Base-by-base conservation (phyloP, 2,888 invertebrate species). In the Petrolisthes manimaculis region DNA sequence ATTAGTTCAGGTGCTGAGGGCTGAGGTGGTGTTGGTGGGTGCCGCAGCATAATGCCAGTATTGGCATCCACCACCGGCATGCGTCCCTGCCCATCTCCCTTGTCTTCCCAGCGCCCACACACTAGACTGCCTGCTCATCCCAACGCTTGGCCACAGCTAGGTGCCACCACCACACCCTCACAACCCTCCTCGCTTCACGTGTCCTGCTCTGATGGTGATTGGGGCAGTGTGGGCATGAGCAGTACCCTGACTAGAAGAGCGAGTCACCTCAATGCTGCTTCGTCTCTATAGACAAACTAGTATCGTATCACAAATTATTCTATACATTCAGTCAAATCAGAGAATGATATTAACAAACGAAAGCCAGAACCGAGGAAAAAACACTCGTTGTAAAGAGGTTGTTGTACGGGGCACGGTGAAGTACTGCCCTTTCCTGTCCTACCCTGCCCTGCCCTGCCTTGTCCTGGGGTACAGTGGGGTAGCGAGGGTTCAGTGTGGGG, bases 41-140 rank as follows among this genome's bases (percentile, higher is more conserved):
- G 85, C 8, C 88, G 84, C 75, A 85, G 71, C 37, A 90, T 84
- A 53, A 88, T 86, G 71, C 90, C 90, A 12, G 91, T 90, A 74
- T 90, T 86, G 54, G 91, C 91, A 55, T 91, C 89, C 69, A 91
- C 75, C 21, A 91, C 89, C 1, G 91, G 90, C 90, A 91, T 91
- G 51, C 90, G 80, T 53, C 90, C 90, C n/a, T 90, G 89, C 8
- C 82, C 88, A 54, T 37, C 37, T 2, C 77, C 85, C 1, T 75
- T 81, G n/a, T 78, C 79, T 12, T 86, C 84, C 5, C 69, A 54
- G 14, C 91, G 83, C 14, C 91, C 86, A 79, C 89, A 89, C 77
- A 91, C 88, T 61, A 91, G 84, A 9, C 88, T 82, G 18, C 89
- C 89, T 55, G 89, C 88, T 89, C 91, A 91, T 14, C 89, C 88